Base-by-base conservation (phyloP, 2,888 invertebrate species). In the Sialis fuliginosa region DNA sequence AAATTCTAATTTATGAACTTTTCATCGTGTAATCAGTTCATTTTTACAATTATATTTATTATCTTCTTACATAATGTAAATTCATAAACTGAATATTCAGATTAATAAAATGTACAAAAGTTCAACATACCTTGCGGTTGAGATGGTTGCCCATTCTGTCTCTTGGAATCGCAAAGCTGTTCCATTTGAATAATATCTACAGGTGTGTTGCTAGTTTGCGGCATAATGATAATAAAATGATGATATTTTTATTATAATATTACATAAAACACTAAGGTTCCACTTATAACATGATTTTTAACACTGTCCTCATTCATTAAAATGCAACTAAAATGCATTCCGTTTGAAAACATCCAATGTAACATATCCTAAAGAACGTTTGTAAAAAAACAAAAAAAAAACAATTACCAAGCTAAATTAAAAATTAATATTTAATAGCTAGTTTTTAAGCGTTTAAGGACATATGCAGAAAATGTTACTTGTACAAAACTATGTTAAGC, bases 111-210 rank as follows among this genome's bases (percentile, higher is more conserved):
- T n/a, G 2, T 37, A 35, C 37, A 5, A 35, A 35, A 7, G 12
- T 37, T 10, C 7, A 33, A 57, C 56, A 58, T 58, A 73, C 74
- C 74, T 65, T 73, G 74, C 46, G 70, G 70, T 45, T 58, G 55
- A 12, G 42, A 42, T 44, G 62, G 57, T 55, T 74, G 75, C 50
- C 76, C 76, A 68, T 77, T 76, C 53, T 75, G 70, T 59, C 74
- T 70, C 55, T 74, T 75, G 60, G 72, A 75, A 53, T 72, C 73
- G 60, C 75, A 75, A 62, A 77, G 67, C 6, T 75, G 75, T 63
- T 77, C 76, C 72, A 77, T 72, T 52, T 73, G 73, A 55, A 77
- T 77, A 53, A 72, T 69, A 61, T 76, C 76, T 67, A 71, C 45
- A 48, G 56, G 55, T 12, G 52, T 46, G 37, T 49, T 54, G 32